Conservation (phyloP, 2,888 invertebrate species). For the Leuctra nigra region DNA sequence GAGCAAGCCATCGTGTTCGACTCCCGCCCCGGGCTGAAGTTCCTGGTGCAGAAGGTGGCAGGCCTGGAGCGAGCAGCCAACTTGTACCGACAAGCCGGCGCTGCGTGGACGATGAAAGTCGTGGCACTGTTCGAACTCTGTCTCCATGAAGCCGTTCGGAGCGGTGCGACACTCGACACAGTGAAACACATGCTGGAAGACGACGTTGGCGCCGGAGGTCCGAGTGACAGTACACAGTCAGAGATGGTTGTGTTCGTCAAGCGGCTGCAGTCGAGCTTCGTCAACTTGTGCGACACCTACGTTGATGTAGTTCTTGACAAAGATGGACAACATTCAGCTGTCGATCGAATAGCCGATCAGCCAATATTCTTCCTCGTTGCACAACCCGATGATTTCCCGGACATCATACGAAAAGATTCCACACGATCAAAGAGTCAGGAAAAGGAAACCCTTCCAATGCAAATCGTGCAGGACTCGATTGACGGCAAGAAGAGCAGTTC, state of each 20-base stretch:
- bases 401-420: slow-evolving; percentile 37
- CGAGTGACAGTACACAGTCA: slow-evolving; percentile 9
- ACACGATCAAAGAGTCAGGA: slow-evolving; percentile 23
- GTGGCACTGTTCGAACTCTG: slow-evolving; percentile 82
- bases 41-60: slow-evolving; percentile 88
- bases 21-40: slow-evolving; percentile 84
- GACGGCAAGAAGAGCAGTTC: background rate
- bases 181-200: slow-evolving; percentile 32
- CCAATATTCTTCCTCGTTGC: slow-evolving; percentile 52
- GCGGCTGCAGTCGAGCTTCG: slow-evolving; percentile 41
- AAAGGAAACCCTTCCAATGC: slow-evolving; percentile 14
- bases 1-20: slow-evolving; percentile 81
- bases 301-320: slow-evolving; percentile 45
- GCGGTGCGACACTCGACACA: slow-evolving; percentile 35
- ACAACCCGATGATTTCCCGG: slow-evolving; percentile 48
- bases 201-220: no score
- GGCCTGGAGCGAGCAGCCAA: slow-evolving; percentile 81
- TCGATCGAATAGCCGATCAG: slow-evolving; percentile 42
- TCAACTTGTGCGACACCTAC: slow-evolving; percentile 45
- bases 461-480: background rate
- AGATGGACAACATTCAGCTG: slow-evolving; percentile 41
- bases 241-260: slow-evolving; percentile 26
- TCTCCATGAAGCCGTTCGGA: slow-evolving; percentile 54
- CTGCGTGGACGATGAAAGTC: slow-evolving; percentile 82
- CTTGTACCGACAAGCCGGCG: slow-evolving; percentile 87